These are phyloP conservation scores for Volucella inanis DNA, from an alignment of 2,888 invertebrate genomes.

Conservation along the genomic window DNA sequence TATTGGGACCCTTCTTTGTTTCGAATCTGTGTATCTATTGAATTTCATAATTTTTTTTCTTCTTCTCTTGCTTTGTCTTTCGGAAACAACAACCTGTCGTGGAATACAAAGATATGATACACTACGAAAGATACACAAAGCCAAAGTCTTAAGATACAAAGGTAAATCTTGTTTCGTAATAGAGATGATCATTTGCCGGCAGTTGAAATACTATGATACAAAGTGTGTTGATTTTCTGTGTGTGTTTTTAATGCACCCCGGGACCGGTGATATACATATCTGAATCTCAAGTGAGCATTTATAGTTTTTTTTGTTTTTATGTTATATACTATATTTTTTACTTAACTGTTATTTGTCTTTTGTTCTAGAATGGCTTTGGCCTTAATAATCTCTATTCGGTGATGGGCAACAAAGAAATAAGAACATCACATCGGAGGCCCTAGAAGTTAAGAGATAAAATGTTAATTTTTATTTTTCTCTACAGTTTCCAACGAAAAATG, in stretches of 20 bases:
- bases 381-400: conserved; percentile 9
- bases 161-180: conserved; percentile 51
- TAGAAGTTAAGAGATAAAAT: too few relatives aligned
- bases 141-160: conserved; percentile 9
- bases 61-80: conserved; percentile 10
- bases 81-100: conserved; percentile 37
- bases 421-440: not conserved
- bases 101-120: conserved; percentile 44
- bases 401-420: not conserved
- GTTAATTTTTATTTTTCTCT: not conserved
- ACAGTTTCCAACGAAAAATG: conserved; percentile 1
- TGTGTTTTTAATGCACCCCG: conserved; percentile 24
- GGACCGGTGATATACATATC: conserved; percentile 33
- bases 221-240: not conserved
- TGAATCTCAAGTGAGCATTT: conserved; percentile 47
- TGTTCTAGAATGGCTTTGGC: conserved; percentile 21
- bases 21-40: conserved; percentile 40
- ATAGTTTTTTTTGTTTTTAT: conserved; percentile 9
- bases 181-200: conserved; percentile 27
- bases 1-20: conserved; percentile 56
- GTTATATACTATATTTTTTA: too few relatives aligned
- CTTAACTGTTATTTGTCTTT: conserved; percentile 52
- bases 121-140: not conserved
- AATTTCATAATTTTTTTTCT: conserved; percentile 60
- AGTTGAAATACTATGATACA: too few relatives aligned